A percentile compares a stretch with the other conserved stretches of the same genome.
Evolutionary conservation across 1,140 invertebrate species (phyloP).

Genomic region (Drosophila simulans): DNA sequence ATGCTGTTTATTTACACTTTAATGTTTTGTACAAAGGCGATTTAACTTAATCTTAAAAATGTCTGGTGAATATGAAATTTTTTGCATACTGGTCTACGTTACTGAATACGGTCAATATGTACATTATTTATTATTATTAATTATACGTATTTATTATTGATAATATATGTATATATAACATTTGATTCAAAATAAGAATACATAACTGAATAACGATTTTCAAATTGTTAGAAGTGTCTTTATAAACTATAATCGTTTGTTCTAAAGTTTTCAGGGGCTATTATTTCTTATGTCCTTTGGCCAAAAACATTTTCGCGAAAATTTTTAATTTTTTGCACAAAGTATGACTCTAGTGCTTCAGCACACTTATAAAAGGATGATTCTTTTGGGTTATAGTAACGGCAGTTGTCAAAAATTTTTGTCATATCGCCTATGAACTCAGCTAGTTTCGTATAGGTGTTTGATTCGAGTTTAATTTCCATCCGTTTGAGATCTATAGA

Average conservation of each 20-base stretch:
- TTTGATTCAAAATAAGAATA: conserved; percentile 1
- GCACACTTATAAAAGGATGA: conserved; percentile 98
- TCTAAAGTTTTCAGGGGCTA: not conserved
- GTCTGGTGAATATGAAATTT: conserved; percentile 13
- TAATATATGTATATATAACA: conserved; percentile 10
- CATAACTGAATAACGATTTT: not conserved
- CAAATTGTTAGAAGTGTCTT: conserved; percentile 4
- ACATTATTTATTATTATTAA: conserved; percentile 8
- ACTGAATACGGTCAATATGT: conserved; percentile 21
- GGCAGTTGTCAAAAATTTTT: conserved; percentile 99
- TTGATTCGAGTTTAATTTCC: conserved; percentile 93
- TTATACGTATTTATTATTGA: conserved; percentile 2
- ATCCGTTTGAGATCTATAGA: conserved; percentile 95
- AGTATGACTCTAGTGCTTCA: conserved; percentile 96
- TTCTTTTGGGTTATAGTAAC: conserved; percentile 97
- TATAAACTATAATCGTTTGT: conserved; percentile 8
- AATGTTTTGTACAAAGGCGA: conserved; percentile 23
- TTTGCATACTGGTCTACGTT: conserved; percentile 6
- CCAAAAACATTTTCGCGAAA: conserved; percentile 89
- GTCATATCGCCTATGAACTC: conserved; percentile 99
- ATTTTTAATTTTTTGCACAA: conserved; percentile 95
- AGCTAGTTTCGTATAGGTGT: conserved; percentile 93
- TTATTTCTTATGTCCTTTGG: conserved; percentile 55
- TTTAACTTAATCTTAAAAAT: not conserved
- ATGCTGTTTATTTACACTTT: conserved; percentile 35